Percentiles rank a stretch among this genome's conserved stretches.
These are phyloP conservation scores for Sarcoramphus papa DNA, from an alignment of 2,797 vertebrate genomes.

Conservation along the genomic window DNA sequence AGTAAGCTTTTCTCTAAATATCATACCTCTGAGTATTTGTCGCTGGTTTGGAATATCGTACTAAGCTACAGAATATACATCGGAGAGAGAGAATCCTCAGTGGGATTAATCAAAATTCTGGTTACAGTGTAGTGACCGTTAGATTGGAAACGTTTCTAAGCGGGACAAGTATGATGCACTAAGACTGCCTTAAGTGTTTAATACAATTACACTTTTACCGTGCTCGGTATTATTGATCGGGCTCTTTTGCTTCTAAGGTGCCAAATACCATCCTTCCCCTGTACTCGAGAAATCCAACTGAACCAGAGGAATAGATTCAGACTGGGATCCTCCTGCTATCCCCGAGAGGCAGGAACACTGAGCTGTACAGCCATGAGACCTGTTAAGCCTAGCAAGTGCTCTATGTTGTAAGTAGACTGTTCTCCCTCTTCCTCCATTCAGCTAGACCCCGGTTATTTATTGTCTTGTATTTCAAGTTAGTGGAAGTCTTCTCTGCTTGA, in stretches of 20 bases:
- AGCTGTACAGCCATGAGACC: neutral
- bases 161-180: neutral
- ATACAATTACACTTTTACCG: neutral
- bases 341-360: neutral
- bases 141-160: neutral
- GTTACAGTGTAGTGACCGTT: neutral
- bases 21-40: neutral
- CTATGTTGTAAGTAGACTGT: accelerated
- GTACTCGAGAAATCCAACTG: neutral
- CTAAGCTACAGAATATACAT: neutral
- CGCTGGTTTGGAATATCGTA: neutral
- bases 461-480: neutral
- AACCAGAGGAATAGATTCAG: neutral
- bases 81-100: neutral
- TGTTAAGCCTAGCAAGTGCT: neutral
- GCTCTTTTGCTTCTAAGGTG: neutral
- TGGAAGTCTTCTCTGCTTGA: neutral
- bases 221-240: neutral
- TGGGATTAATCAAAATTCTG: slow-evolving; percentile 1
- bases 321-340: neutral
- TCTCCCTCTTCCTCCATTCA: neutral
- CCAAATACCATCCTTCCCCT: neutral
- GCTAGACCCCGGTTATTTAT: neutral
- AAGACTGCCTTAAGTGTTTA: neutral
- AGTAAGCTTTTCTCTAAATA: neutral